Evolutionary conservation across 2,797 vertebrate genomes (phyloP).

Genomic region (Acrossocheilus wenchowensis): DNA sequence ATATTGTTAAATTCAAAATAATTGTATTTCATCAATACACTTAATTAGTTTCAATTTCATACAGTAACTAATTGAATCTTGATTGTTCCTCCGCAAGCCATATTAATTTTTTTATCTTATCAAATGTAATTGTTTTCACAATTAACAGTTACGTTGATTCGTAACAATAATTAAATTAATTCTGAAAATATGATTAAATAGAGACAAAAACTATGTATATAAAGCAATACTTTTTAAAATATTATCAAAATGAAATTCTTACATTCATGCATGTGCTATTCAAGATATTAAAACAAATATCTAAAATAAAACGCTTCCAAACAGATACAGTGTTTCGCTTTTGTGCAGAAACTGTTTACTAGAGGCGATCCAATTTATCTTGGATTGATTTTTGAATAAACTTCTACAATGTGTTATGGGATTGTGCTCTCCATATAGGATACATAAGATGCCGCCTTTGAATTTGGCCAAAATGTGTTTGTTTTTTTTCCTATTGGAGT

Average conservation of each 20-base stretch:
- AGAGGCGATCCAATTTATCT: not conserved
- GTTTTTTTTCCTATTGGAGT: not conserved
- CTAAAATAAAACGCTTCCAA: not conserved
- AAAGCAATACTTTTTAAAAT: not conserved
- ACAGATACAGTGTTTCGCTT: not conserved
- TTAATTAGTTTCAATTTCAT: not conserved
- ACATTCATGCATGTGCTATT: not conserved
- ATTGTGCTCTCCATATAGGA: not conserved
- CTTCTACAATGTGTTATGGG: not conserved
- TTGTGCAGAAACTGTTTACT: not conserved
- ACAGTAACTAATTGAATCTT: not conserved
- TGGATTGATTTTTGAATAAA: not conserved
- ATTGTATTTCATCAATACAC: not conserved
- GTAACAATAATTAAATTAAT: not conserved
- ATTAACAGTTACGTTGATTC: not conserved
- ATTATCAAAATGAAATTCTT: not conserved
- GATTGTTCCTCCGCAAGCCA: not conserved
- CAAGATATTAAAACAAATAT: not conserved
- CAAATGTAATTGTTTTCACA: not conserved
- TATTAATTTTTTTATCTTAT: not conserved
- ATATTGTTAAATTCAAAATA: not conserved
- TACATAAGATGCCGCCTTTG: not conserved
- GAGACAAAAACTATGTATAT: too few species aligned
- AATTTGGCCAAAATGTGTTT: not conserved
- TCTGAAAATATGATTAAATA: not conserved